Conservation (phyloP, 2,113 vertebrate genomes). For the Lampris megalopsis region DNA sequence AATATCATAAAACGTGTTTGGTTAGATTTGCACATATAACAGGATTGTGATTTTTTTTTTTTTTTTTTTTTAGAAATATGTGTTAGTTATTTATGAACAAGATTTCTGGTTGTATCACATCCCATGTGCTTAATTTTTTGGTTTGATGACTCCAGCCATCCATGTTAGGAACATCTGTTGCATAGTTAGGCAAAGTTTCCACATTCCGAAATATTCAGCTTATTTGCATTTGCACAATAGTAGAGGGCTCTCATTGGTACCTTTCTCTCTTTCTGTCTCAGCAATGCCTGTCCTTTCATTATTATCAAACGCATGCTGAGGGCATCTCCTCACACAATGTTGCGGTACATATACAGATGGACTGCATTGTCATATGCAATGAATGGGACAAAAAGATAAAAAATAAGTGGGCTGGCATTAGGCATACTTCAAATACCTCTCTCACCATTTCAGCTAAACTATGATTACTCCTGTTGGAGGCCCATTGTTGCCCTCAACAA, state of each 20-base stretch:
- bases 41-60: background rate
- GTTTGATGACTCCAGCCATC: background rate
- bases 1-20: too few relatives aligned
- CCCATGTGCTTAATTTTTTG: background rate
- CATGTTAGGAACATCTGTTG: background rate
- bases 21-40: background rate
- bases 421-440: constrained; percentile 13
- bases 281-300: background rate
- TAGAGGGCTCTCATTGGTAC: background rate
- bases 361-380: constrained; percentile 29
- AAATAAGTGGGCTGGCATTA: constrained; percentile 26
- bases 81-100: too few relatives aligned
- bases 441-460: background rate
- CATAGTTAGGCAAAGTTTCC: background rate
- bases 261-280: constrained; percentile 4
- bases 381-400: constrained; percentile 2
- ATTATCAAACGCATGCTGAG: background rate
- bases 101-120: background rate
- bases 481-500: constrained; percentile 24
- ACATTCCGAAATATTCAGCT: background rate
- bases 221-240: constrained; percentile 25
- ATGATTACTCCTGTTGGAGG: background rate
- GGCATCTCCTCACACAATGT: background rate
- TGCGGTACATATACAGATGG: background rate
- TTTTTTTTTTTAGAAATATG: background rate